Conservation (phyloP, 2,797 vertebrate species). For the Oreonectes daqikongensis region DNA sequence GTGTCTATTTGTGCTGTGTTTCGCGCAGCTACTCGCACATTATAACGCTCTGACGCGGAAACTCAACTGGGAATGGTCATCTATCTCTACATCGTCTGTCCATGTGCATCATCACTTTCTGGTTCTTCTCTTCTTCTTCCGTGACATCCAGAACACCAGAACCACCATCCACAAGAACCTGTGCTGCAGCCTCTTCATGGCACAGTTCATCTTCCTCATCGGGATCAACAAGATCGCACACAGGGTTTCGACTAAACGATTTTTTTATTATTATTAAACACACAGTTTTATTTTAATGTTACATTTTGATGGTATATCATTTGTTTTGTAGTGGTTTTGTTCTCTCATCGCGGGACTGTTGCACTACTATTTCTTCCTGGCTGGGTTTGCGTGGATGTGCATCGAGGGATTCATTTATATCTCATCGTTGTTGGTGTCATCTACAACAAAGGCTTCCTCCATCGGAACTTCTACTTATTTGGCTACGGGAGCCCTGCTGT, state of each 20-base stretch:
- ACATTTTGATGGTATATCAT: neutral
- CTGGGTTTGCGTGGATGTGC: slow-evolving; percentile 99
- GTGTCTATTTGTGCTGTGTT: slow-evolving; percentile 8
- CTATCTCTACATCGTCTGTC: slow-evolving; percentile 97
- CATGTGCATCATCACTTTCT: slow-evolving; percentile 98
- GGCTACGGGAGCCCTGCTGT: slow-evolving; percentile 94
- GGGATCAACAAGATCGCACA: slow-evolving; percentile 95
- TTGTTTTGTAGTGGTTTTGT: slow-evolving; percentile 91
- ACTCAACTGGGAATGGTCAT: slow-evolving; percentile 98
- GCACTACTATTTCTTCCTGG: slow-evolving; percentile 97
- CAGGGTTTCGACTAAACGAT: slow-evolving; percentile 83
- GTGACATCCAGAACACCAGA: slow-evolving; percentile 98
- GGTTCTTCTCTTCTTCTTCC: too few species aligned
- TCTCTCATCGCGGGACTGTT: slow-evolving; percentile 92
- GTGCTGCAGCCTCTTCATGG: slow-evolving; percentile 97
- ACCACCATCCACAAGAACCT: slow-evolving; percentile 99
- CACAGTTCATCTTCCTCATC: slow-evolving; percentile 94
- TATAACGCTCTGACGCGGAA: slow-evolving; percentile 91
- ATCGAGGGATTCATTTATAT: slow-evolving; percentile 99
- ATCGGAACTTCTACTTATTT: slow-evolving; percentile 98
- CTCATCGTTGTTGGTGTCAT: slow-evolving; percentile 97
- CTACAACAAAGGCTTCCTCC: slow-evolving; percentile 97
- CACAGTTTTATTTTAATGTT: neutral
- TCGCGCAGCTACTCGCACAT: slow-evolving; percentile 79
- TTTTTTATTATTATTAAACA: neutral